phyloP scores from a whole-genome alignment of 2,888 invertebrate species.

The Xestia xanthographa region DNA sequence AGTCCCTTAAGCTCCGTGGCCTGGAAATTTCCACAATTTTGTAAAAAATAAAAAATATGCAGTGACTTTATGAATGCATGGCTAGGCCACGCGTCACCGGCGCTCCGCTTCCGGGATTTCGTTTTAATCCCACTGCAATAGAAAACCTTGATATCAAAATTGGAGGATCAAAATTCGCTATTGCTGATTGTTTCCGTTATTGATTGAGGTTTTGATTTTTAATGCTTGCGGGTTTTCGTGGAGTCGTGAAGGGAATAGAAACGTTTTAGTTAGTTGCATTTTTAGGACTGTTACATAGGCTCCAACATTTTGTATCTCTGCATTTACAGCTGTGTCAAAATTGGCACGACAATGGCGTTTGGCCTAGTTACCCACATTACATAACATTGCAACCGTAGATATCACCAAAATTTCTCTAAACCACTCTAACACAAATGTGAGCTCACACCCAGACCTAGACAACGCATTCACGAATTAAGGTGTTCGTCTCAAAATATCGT shows the following conservation, averaged over 20 bases:
- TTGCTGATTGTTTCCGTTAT: slow-evolving; percentile 49
- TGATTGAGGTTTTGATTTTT: slow-evolving; percentile 29
- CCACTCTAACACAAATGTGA: slow-evolving; percentile 15
- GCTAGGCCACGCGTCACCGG: slow-evolving; percentile 61
- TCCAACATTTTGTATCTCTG: neutral
- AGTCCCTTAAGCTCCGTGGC: slow-evolving; percentile 82
- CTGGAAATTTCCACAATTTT: slow-evolving; percentile 85
- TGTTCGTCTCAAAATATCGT: slow-evolving; percentile 63
- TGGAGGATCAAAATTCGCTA: slow-evolving; percentile 33
- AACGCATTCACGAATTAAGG: slow-evolving; percentile 50
- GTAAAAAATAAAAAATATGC: slow-evolving; percentile 78
- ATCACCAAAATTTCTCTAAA: neutral
- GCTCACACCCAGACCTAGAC: slow-evolving; percentile 15
- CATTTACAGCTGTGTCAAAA: slow-evolving; percentile 19
- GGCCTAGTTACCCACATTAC: slow-evolving; percentile 45
- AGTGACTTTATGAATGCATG: slow-evolving; percentile 73
- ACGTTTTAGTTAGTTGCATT: neutral
- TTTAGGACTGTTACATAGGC: neutral
- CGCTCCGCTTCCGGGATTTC: slow-evolving; percentile 59
- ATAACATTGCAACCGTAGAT: slow-evolving; percentile 6
- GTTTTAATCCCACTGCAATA: slow-evolving; percentile 63
- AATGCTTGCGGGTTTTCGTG: slow-evolving; percentile 3
- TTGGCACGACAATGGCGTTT: slow-evolving; percentile 18
- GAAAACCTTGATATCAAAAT: slow-evolving; percentile 55
- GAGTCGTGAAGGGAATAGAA: neutral